Conservation (phyloP, 2,113 vertebrate species). For the Aplodontia rufa region DNA sequence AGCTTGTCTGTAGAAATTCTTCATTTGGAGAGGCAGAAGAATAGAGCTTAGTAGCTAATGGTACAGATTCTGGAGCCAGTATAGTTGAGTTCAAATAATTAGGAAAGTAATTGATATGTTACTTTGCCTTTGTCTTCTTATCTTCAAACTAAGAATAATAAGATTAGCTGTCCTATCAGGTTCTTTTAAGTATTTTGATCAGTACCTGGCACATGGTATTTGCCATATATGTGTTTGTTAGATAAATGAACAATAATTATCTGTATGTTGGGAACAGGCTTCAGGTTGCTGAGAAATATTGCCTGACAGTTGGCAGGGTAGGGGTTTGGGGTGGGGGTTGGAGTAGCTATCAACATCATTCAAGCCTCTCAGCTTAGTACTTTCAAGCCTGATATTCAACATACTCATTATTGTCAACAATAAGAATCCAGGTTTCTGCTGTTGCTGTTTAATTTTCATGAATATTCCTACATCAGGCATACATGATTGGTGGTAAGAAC, state of each 20-base stretch:
- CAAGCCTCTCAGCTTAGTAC: neutral
- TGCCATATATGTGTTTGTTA: neutral
- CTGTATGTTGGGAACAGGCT: neutral
- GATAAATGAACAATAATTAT: neutral
- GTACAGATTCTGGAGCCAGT: neutral
- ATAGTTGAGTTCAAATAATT: neutral
- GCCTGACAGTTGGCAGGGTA: neutral
- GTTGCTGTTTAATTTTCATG: neutral
- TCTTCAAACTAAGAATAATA: neutral
- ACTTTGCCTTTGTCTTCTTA: neutral
- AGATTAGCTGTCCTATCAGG: neutral
- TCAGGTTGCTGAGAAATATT: neutral
- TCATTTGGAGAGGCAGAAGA: neutral
- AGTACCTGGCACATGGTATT: neutral
- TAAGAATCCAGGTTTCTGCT: neutral
- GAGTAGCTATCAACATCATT: neutral
- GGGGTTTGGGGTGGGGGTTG: neutral
- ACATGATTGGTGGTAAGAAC: neutral
- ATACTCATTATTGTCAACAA: neutral
- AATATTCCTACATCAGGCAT: neutral
- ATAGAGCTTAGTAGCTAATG: neutral
- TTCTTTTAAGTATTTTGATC: neutral
- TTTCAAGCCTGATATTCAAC: neutral
- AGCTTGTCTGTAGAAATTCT: neutral
- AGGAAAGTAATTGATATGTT: neutral